Evolutionary conservation across 2,888 invertebrate genomes (phyloP).

Genomic region (Chesias legatella): DNA sequence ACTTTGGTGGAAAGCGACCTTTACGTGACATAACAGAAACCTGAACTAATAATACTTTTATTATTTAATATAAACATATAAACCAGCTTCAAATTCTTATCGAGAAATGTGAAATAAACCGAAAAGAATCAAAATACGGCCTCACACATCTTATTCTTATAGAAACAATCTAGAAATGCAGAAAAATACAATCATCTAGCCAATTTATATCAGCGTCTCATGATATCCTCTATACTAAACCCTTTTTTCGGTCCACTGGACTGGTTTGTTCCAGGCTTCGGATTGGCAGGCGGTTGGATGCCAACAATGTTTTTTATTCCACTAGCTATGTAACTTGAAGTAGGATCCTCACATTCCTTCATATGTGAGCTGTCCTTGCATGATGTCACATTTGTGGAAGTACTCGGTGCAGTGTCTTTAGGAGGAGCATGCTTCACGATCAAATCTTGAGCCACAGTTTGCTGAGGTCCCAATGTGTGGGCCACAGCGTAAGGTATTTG

Average conservation of each 20-base stretch:
- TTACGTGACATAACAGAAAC: slow-evolving; percentile 47
- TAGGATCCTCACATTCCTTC: slow-evolving; percentile 52
- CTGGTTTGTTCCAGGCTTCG: slow-evolving; percentile 79
- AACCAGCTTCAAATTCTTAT: slow-evolving; percentile 25
- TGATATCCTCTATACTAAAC: slow-evolving; percentile 94
- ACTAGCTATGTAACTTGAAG: slow-evolving; percentile 63
- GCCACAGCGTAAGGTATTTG: slow-evolving; percentile 64
- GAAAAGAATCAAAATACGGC: no score
- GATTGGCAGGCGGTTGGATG: slow-evolving; percentile 67
- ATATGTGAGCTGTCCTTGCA: slow-evolving; percentile 52
- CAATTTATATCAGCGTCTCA: slow-evolving; percentile 82
- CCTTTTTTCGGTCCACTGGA: slow-evolving; percentile 87
- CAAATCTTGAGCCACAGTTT: slow-evolving; percentile 75
- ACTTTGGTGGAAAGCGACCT: no score
- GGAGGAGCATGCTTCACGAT: slow-evolving; percentile 77
- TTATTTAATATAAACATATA: slow-evolving; percentile 41
- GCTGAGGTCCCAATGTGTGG: slow-evolving; percentile 69
- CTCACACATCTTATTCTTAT: neutral
- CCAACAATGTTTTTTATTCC: slow-evolving; percentile 77
- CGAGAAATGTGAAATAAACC: neutral
- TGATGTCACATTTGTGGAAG: slow-evolving; percentile 62
- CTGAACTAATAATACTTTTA: slow-evolving; percentile 72
- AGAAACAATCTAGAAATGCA: slow-evolving; percentile 33
- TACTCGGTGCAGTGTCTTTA: slow-evolving; percentile 62
- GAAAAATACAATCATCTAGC: slow-evolving; percentile 24